A percentile compares a stretch with the other conserved stretches of the same genome.
Evolutionary conservation across 2,113 vertebrate genomes (phyloP).

Genomic region (Nyctibius bracteatus): DNA sequence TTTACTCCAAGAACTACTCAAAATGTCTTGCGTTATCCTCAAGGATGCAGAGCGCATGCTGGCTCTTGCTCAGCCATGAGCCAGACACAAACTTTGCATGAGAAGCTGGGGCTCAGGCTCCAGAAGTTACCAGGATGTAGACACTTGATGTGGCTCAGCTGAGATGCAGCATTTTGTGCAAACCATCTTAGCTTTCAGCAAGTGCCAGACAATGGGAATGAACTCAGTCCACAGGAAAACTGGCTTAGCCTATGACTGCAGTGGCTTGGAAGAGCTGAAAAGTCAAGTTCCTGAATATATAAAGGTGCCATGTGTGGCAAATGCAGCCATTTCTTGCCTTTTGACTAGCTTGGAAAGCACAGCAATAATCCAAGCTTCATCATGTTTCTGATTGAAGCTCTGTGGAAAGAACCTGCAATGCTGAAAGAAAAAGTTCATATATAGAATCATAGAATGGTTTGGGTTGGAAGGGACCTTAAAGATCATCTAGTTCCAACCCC

Average conservation of each 20-base stretch:
- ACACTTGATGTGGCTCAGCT: neutral
- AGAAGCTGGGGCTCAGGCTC: neutral
- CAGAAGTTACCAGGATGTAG: neutral
- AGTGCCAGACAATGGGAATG: neutral
- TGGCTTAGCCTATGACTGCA: neutral
- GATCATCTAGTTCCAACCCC: no score
- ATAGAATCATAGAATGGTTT: no score
- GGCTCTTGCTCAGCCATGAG: neutral
- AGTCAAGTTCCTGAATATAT: neutral
- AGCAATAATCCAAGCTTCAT: neutral
- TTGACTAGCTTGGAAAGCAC: neutral
- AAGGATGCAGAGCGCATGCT: accelerated
- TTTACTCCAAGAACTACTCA: neutral
- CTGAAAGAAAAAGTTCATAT: neutral
- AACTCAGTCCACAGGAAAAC: neutral
- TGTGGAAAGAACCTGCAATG: neutral
- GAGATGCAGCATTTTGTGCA: neutral
- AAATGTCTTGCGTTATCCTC: neutral
- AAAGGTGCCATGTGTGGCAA: neutral
- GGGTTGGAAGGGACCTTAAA: no score
- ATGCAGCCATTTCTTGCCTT: neutral
- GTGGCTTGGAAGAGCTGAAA: neutral
- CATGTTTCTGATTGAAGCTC: neutral
- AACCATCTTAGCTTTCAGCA: neutral
- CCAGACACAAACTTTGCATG: neutral